phyloP scores from a whole-genome alignment of 2,888 invertebrate genomes.

The Metellina segmentata region DNA sequence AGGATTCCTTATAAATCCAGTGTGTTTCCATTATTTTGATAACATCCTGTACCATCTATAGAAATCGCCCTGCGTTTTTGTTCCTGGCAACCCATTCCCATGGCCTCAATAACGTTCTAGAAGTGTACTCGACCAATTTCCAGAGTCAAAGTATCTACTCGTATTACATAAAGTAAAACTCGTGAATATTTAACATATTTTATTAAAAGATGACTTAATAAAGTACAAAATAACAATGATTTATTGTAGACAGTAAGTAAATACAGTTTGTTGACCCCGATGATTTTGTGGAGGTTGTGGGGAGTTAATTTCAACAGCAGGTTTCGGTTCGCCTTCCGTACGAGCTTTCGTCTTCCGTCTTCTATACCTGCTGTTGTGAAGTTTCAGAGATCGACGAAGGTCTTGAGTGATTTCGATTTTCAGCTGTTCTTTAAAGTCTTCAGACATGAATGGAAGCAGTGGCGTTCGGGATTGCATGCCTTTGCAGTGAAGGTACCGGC shows the following conservation, averaged over 20 bases:
- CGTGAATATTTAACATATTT: no score
- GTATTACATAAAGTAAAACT: no score
- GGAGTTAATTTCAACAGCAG: not conserved
- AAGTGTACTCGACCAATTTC: no score
- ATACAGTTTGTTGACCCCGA: not conserved
- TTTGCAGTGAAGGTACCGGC: conserved; percentile 59
- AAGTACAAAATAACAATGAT: not conserved
- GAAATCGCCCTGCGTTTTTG: no score
- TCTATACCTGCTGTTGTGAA: conserved; percentile 35
- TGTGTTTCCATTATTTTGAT: no score
- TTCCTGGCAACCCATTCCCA: no score
- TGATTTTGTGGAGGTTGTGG: not conserved
- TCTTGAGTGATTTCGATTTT: conserved; percentile 64
- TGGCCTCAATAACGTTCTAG: no score
- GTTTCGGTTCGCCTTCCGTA: not conserved
- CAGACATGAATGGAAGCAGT: not conserved
- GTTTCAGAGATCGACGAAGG: conserved; percentile 28
- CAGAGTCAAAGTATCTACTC: no score
- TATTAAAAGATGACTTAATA: no score
- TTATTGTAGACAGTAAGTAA: conserved; percentile 5
- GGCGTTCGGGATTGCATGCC: not conserved
- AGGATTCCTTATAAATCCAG: no score
- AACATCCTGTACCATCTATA: no score
- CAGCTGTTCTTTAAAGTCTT: conserved; percentile 42
- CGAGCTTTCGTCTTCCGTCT: not conserved